Evolutionary conservation across 2,797 vertebrate genomes (phyloP), one percentile per base, ranked within the genome.

Genomic region (Bradypodion ventrale): DNA sequence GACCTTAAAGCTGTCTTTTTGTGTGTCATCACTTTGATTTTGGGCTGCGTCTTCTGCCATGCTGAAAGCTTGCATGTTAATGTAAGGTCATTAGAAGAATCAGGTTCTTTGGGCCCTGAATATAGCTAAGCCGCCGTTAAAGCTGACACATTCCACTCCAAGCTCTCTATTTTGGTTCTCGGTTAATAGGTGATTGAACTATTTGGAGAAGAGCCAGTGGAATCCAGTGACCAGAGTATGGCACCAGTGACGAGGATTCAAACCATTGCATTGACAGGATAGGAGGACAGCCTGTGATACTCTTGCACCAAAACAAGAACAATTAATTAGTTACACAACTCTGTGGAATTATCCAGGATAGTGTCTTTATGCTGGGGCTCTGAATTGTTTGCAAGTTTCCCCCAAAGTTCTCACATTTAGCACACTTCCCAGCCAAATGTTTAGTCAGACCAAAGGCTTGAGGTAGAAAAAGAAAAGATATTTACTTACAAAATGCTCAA

Each of bases 181-280:
- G 66, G 88, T 83, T 94, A 94, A 93, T 84, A 93, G 89, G 90
- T 90, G 87, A 93, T 92, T 93, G 88, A 93, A 93, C 91, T 92
- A 89, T 90, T 89, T 94, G 93, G 91, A 86, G 40, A 44, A 73
- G 63, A 77, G 85, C 91, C 94, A 93, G 0, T 0, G 65, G 92
- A 88, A 87, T 84, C 90, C 92, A 63, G 83, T 75, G n/a, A 84
- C 65, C 74, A 88, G 80, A 37, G 0, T 0, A 2, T 59, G 76
- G 83, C 69, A 60, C 13, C n/a, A 7, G 29, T 29, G 86, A 44
- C 66, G 76, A 87, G 84, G 81, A 86, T 82, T 86, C 91, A 40
- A 42, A 66, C 25, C 60, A 46, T 25, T 60, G 29, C 4, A 32
- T 59, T 60, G 37, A 49, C 32, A 60, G 32, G 35, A 27, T 56